Evolutionary conservation across 35 echinoderm and acorn worm species (phyloP).

Genomic region (Patiria miniata): DNA sequence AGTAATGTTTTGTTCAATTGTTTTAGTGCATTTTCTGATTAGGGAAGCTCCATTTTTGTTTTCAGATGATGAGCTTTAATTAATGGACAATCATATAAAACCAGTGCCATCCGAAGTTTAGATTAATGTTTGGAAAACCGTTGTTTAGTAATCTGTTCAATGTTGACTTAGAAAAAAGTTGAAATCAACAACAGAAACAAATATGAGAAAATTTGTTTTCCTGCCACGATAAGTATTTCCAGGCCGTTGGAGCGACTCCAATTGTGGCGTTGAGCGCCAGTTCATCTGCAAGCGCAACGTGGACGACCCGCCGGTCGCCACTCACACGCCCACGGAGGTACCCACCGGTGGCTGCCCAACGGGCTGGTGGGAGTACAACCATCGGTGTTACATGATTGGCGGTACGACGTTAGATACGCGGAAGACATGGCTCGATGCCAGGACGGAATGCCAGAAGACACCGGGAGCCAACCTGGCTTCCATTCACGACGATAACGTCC

Average conservation of each 20-base stretch:
- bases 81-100: too few species aligned
- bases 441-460: conserved; percentile 42
- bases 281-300: conserved; percentile 66
- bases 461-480: conserved; percentile 48
- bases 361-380: conserved; percentile 54
- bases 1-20: too few species aligned
- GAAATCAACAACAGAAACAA: too few species aligned
- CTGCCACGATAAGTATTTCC: too few species aligned
- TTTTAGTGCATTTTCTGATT: too few species aligned
- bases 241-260: conserved; percentile 73
- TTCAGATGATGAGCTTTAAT: too few species aligned
- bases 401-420: conserved; percentile 11
- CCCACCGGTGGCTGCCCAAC: conserved; percentile 66
- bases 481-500: conserved; percentile 45
- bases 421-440: conserved; percentile 65
- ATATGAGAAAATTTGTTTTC: too few species aligned
- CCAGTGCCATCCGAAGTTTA: too few species aligned
- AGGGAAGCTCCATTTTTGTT: too few species aligned
- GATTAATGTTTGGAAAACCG: too few species aligned
- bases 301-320: conserved; percentile 42
- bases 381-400: conserved; percentile 62
- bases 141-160: too few species aligned
- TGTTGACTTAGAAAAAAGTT: too few species aligned
- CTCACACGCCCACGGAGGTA: conserved; percentile 40
- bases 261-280: conserved; percentile 50